These are phyloP conservation scores for Hestina assimilis DNA, from an alignment of 1,140 invertebrate genomes.

Conservation along the genomic window DNA sequence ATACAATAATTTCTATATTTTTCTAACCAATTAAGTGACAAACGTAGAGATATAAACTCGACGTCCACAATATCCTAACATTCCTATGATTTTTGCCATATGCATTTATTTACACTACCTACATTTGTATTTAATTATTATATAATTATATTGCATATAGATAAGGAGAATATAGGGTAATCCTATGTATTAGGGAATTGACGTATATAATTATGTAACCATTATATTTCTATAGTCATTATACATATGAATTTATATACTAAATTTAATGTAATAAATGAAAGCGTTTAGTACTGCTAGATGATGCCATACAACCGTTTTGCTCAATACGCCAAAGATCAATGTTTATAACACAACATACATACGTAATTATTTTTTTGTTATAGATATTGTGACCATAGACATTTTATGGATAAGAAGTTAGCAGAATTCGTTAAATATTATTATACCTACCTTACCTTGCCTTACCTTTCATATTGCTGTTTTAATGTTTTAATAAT, in stretches of 20 bases:
- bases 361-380: background rate
- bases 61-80: conserved; percentile 32
- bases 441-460: background rate
- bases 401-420: background rate
- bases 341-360: background rate
- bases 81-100: conserved; percentile 66
- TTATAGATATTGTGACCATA: background rate
- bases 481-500: too few species aligned
- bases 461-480: background rate
- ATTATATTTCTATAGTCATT: conserved; percentile 41
- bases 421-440: background rate
- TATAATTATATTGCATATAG: conserved; percentile 37
- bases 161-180: conserved; percentile 59
- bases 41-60: background rate
- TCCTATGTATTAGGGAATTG: conserved; percentile 66
- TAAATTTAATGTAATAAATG: conserved; percentile 31
- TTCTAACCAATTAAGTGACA: background rate
- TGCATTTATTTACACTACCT: conserved; percentile 59
- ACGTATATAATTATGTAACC: conserved; percentile 39
- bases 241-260: conserved; percentile 34
- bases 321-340: conserved; percentile 74
- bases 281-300: conserved; percentile 62
- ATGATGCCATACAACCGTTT: conserved; percentile 62
- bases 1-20: too few species aligned
- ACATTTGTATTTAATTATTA: conserved; percentile 22